Conservation (phyloP, 2,797 vertebrate genomes). For the Falco concolor region DNA sequence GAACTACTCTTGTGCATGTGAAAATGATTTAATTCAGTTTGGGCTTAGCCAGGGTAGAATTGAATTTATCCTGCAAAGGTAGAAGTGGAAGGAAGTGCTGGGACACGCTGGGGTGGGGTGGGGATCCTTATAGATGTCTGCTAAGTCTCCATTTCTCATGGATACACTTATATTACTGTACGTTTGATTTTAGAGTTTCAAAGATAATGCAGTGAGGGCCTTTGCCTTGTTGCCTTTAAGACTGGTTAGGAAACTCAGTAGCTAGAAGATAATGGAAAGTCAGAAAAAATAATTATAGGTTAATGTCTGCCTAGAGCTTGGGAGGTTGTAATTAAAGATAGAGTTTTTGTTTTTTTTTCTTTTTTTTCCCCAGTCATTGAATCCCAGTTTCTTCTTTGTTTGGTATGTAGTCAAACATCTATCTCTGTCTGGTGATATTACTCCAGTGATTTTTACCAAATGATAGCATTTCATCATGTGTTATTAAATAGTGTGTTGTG, state of each 20-base stretch:
- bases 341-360: not conserved
- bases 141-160: not conserved
- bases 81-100: not conserved
- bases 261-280: constrained; percentile 16
- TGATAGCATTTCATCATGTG: not conserved
- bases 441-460: not conserved
- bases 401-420: not conserved
- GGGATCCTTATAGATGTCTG: not conserved
- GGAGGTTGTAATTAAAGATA: constrained; percentile 18
- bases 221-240: not conserved
- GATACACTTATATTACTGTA: not conserved
- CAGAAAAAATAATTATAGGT: constrained; percentile 13
- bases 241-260: not conserved
- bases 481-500: not conserved
- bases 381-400: not conserved
- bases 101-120: not conserved
- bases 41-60: not conserved
- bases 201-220: not conserved
- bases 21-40: not conserved
- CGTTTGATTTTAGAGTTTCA: not conserved
- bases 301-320: constrained; percentile 33
- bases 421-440: not conserved
- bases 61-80: not conserved
- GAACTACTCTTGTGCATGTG: not conserved
- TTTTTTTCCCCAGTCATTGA: not conserved